Evolutionary conservation across 1,140 invertebrate genomes (phyloP).

Genomic region (Drosophila seguyi): DNA sequence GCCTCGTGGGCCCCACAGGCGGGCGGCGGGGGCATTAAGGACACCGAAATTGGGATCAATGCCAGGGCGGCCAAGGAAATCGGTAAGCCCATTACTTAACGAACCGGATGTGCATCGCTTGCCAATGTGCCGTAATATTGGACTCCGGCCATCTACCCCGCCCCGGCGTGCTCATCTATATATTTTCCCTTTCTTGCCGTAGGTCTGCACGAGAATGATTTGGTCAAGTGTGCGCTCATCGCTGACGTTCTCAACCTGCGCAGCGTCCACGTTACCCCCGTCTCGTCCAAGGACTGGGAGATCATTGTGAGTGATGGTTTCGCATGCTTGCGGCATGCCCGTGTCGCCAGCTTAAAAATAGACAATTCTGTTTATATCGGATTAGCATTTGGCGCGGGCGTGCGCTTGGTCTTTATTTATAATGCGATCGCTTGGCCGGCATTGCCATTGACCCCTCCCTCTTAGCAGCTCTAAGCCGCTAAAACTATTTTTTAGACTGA

Average conservation of each 20-base stretch:
- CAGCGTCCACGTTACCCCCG: slow-evolving; percentile 80
- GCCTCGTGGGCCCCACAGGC: slow-evolving; percentile 77
- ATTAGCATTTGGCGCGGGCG: slow-evolving; percentile 77
- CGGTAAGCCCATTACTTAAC: slow-evolving; percentile 77
- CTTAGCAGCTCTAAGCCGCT: neutral
- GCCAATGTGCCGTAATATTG: slow-evolving; percentile 71
- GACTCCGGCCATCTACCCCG: slow-evolving; percentile 26
- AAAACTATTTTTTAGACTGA: neutral
- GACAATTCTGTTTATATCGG: slow-evolving; percentile 63
- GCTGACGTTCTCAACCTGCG: slow-evolving; percentile 77
- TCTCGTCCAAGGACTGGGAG: slow-evolving; percentile 84
- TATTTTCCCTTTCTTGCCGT: slow-evolving; percentile 37
- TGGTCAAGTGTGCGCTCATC: slow-evolving; percentile 82
- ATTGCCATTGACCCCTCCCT: slow-evolving; percentile 75
- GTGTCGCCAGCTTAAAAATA: slow-evolving; percentile 58
- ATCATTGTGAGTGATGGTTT: slow-evolving; percentile 79
- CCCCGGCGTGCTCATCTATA: slow-evolving; percentile 8
- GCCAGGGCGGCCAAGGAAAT: slow-evolving; percentile 85
- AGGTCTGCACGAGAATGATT: slow-evolving; percentile 82
- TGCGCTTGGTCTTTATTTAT: slow-evolving; percentile 65
- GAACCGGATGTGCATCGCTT: slow-evolving; percentile 68
- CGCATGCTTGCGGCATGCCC: slow-evolving; percentile 37
- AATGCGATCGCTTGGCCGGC: slow-evolving; percentile 60
- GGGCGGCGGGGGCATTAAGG: slow-evolving; percentile 78
- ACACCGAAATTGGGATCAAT: slow-evolving; percentile 85